phyloP scores from a whole-genome alignment of 1,140 invertebrate genomes.

The Hylaeus volcanicus region DNA sequence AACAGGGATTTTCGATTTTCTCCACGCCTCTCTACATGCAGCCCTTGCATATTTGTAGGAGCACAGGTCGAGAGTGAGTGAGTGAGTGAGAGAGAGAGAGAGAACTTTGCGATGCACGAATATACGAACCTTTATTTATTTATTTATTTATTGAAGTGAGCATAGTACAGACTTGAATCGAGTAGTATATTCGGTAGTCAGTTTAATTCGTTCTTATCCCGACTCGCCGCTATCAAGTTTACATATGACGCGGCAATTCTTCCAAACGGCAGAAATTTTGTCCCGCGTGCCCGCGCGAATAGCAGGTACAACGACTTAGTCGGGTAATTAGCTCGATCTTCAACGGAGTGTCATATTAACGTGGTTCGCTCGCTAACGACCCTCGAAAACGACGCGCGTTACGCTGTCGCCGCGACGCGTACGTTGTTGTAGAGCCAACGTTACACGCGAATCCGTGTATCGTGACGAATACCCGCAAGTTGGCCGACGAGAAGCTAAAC shows the following conservation, averaged over 20 bases:
- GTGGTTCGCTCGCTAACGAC: constrained; percentile 63
- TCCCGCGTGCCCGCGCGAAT: background rate
- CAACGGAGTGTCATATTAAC: constrained; percentile 71
- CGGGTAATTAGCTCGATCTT: constrained; percentile 68
- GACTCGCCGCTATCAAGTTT: no score
- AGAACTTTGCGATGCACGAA: no score
- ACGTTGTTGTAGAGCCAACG: constrained; percentile 44
- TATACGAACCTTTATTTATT: no score
- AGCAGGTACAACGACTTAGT: constrained; percentile 49
- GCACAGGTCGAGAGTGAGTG: background rate
- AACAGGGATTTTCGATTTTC: constrained; percentile 52
- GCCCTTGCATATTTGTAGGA: constrained; percentile 55
- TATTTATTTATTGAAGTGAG: no score
- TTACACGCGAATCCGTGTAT: constrained; percentile 20
- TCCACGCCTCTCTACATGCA: background rate
- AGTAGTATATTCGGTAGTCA: no score
- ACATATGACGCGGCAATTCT: background rate
- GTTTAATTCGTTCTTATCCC: background rate
- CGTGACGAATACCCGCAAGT: constrained; percentile 17
- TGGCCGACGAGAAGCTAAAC: constrained; percentile 7
- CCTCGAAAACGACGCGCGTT: constrained; percentile 57
- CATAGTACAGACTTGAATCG: no score
- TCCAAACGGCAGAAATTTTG: constrained; percentile 7
- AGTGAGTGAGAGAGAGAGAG: no score
- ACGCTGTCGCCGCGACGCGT: constrained; percentile 36